A percentile compares a stretch with the other conserved stretches of the same genome.
phyloP scores from a whole-genome alignment of 2,113 vertebrate species.

The Pseudorectes ferrugineus region DNA sequence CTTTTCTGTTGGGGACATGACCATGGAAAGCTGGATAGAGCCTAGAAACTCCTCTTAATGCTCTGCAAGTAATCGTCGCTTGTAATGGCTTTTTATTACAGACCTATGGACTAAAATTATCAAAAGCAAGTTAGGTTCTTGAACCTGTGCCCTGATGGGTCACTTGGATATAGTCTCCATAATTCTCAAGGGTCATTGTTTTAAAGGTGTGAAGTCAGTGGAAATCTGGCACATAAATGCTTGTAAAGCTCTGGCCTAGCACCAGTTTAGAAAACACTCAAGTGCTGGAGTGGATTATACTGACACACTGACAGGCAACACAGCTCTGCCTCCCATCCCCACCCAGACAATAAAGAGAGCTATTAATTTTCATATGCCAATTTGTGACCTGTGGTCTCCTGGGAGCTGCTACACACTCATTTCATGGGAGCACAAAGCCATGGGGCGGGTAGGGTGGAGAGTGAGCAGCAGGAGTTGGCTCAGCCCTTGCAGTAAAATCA shows the following conservation, averaged over 20 bases:
- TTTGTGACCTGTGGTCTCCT: not conserved
- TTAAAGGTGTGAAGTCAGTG: not conserved
- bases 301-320: not conserved
- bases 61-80: not conserved
- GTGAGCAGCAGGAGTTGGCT: not conserved
- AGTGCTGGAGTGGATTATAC: not conserved
- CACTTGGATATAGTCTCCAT: not conserved
- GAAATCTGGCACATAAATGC: not conserved
- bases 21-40: not conserved
- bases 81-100: not conserved
- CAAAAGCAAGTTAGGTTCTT: not conserved
- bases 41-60: not conserved
- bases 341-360: not conserved
- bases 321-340: not conserved
- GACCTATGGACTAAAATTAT: not conserved
- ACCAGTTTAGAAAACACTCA: rapidly evolving
- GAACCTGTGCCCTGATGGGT: not conserved
- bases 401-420: not conserved
- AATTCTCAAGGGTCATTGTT: not conserved
- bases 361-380: not conserved
- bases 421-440: not conserved
- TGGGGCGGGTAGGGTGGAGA: not conserved
- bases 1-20: not conserved
- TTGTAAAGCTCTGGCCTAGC: not conserved
- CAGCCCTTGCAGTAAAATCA: not conserved